A percentile compares a stretch with the other conserved stretches of the same genome.
These are phyloP conservation scores for Cephalophus harveyi DNA, from an alignment of 2,113 vertebrate genomes.

Conservation along the genomic window DNA sequence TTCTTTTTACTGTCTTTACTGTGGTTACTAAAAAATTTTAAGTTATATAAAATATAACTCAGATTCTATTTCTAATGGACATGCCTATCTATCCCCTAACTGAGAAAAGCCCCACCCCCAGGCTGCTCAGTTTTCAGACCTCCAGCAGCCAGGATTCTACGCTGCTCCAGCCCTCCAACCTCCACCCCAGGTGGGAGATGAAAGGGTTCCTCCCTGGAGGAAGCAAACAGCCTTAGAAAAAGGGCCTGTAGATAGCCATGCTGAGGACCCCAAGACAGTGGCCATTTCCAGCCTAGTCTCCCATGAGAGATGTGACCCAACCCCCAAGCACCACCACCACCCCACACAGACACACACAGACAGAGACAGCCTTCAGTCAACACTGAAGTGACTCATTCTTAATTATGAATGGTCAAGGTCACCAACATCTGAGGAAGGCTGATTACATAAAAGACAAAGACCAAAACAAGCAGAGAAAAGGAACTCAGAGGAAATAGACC, in stretches of 20 bases:
- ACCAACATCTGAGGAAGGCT: slow-evolving; percentile 3
- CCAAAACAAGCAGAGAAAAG: slow-evolving; percentile 53
- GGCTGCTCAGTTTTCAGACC: background rate
- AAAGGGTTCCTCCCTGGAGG: background rate
- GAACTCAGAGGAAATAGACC: slow-evolving; percentile 42
- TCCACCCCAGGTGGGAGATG: background rate
- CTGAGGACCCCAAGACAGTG: background rate
- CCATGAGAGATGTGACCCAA: background rate
- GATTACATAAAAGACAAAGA: slow-evolving; percentile 27
- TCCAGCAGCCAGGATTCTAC: background rate
- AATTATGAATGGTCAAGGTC: slow-evolving; percentile 31
- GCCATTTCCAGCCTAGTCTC: background rate
- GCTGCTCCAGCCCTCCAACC: background rate
- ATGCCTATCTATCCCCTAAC: fast-evolving
- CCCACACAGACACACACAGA: background rate
- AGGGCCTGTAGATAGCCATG: background rate
- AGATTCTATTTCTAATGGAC: background rate
- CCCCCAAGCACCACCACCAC: background rate
- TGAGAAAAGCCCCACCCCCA: fast-evolving
- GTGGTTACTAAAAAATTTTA: background rate
- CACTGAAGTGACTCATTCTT: slow-evolving; percentile 18
- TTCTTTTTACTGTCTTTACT: background rate
- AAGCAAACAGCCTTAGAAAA: background rate
- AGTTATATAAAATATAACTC: background rate
- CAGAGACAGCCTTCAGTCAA: background rate